Base-by-base conservation (phyloP, 2,888 invertebrate genomes). In the Caenorhabditis becei region DNA sequence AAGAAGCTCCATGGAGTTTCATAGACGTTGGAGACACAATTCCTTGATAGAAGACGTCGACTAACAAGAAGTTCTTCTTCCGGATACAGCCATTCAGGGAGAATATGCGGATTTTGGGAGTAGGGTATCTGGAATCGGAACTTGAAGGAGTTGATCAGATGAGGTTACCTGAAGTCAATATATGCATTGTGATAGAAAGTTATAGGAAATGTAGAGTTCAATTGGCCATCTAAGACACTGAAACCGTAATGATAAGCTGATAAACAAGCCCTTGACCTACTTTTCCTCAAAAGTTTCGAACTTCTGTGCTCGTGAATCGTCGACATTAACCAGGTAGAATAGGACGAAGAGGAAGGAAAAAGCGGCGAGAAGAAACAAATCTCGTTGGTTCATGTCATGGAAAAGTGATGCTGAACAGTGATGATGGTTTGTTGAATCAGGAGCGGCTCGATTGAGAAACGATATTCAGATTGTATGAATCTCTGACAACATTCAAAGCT, bases 151-250 rank as follows among this genome's bases (percentile, higher is more conserved):
- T 14, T 7, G 10, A 10, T 23, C 2, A 47, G 23, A 20, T 20
- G 18, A 8, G 14, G 24, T 4, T 37, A 69, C 58, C 67, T 47
- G 23, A 28, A 51, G 28, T 77, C 77, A 4, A 77, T 28, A 28
- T 77, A 69, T 16, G 62, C 67, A n/a, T 69, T 77, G 51, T 69
- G 62, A 41, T 77, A 77, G 47, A 77, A 77, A 14, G 47, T 77
- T 23, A 77, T 77, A 1, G 77, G 77, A 11, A 77, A 77, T 16
- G 56, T 20, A 0, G 47, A 47, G 14, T 74, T 65, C 11, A 74
- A 2, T 26, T 65, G 72, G 14, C 24, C 20, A 23, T 47, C 28
- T 14, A 70, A 26, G 0, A 61, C 20, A 7, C 70, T 71, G 44
- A 18, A 69, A 69, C 3, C 1, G 16, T 28, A 23, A 23, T 56